Evolutionary conservation across 1,140 invertebrate species (phyloP).

Genomic region (Tenebrio molitor): DNA sequence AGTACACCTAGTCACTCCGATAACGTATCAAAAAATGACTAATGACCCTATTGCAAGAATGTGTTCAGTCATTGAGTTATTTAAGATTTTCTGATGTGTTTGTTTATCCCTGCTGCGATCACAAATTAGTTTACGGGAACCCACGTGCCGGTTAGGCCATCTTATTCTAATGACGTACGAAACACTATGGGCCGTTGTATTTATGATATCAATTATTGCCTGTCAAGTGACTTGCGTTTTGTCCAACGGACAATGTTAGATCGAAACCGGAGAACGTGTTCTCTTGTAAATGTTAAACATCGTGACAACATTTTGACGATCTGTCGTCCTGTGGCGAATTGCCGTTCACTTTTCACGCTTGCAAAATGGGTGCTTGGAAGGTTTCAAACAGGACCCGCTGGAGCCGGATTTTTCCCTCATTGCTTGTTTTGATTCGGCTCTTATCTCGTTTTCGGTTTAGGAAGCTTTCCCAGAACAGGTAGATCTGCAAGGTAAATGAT

Average conservation of each 20-base stretch:
- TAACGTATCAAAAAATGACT: slow-evolving; percentile 65
- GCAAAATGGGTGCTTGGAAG: background rate
- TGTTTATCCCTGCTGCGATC: slow-evolving; percentile 75
- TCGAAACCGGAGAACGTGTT: slow-evolving; percentile 51
- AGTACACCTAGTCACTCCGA: slow-evolving; percentile 62
- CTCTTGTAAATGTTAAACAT: slow-evolving; percentile 51
- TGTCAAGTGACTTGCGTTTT: slow-evolving; percentile 58
- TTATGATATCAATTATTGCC: slow-evolving; percentile 62
- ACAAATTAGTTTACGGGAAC: slow-evolving; percentile 73
- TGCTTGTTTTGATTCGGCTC: too few species aligned
- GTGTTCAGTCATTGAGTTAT: slow-evolving; percentile 75
- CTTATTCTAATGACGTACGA: slow-evolving; percentile 27
- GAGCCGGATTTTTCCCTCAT: too few species aligned
- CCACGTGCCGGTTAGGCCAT: slow-evolving; percentile 56
- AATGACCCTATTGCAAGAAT: slow-evolving; percentile 67
- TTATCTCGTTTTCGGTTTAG: too few species aligned
- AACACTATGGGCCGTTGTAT: slow-evolving; percentile 46
- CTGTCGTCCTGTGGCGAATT: slow-evolving; percentile 14
- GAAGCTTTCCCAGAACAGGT: too few species aligned
- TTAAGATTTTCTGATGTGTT: slow-evolving; percentile 73
- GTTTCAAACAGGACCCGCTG: too few species aligned
- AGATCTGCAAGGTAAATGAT: too few species aligned
- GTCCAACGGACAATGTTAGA: slow-evolving; percentile 34
- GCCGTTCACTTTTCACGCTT: background rate
- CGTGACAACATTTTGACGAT: slow-evolving; percentile 49